Evolutionary conservation across 1,140 invertebrate genomes (phyloP), one percentile per base, ranked within the genome.

Genomic region (Drosophila grimshawi): DNA sequence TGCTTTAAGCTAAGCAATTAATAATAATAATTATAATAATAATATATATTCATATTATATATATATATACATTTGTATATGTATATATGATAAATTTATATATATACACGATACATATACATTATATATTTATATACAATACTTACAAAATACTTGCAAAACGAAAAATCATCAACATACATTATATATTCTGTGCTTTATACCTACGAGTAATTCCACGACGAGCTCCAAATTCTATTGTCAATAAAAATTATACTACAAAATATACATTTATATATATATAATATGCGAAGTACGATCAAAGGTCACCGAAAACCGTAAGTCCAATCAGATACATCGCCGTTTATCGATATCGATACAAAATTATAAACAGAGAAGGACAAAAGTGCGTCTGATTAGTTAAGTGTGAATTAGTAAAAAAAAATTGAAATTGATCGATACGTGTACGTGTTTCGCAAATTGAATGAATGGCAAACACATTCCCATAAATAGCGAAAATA

Each of bases 161-260:
- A 63, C 33, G 56, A 37, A 53, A 62, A 55, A 66, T 51, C 43
- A 74, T 66, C 73, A 52, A 66, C 43, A 60, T 55, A 70, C 51
- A 62, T 77, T 74, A 35, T 32, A 48, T 56, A 73, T 86, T 73
- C 65, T 79, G 83, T 86, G 78, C 82, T 86, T 86, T 86, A 81
- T 86, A 86, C 82, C 75, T 76, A 76, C 59, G 75, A 76, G 66
- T 85, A 86, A 78, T 53, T 78, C 55, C 70, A 72, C 49, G 33
- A 79, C 55, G 82, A 86, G 72, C 79, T 86, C 82, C 59, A 82
- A 74, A 82, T 79, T 86, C 72, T 77, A 88, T 77, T 86, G 83
- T 86, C 83, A 88, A 86, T 86, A 81, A 86, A 68, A 59, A 75
- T 70, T 66, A 71, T 72, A 94, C 95, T 75, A 99, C 97, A 2